phyloP scores from a whole-genome alignment of 2,888 invertebrate species.

The Furcula furcula region DNA sequence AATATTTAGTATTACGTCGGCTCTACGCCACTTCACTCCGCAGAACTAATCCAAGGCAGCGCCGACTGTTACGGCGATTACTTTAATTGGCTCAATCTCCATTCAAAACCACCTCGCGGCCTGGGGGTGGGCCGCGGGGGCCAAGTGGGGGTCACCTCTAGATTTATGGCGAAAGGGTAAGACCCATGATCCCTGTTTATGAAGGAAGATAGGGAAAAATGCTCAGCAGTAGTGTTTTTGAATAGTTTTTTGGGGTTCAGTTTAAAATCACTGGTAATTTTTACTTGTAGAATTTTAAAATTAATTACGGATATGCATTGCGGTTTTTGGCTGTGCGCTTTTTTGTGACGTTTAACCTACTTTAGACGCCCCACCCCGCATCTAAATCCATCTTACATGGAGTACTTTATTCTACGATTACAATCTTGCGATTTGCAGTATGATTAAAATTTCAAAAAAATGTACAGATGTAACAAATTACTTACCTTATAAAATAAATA shows the following conservation, averaged over 20 bases:
- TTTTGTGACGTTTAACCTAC: too few relatives aligned
- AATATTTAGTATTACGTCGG: conserved; percentile 14
- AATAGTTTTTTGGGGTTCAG: conserved; percentile 37
- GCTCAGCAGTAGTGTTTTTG: conserved; percentile 24
- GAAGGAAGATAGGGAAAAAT: conserved; percentile 77
- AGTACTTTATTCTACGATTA: too few relatives aligned
- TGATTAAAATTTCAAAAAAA: too few relatives aligned
- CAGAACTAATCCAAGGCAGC: conserved; percentile 85
- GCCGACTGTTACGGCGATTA: conserved; percentile 86
- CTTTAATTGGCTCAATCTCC: conserved; percentile 86
- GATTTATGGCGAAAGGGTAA: conserved; percentile 80
- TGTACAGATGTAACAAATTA: too few relatives aligned
- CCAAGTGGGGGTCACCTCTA: conserved; percentile 49
- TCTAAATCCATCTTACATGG: too few relatives aligned
- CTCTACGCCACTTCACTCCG: conserved; percentile 46
- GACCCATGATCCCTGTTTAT: conserved; percentile 79
- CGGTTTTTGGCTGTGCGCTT: too few relatives aligned
- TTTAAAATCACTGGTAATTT: too few relatives aligned
- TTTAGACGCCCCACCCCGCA: too few relatives aligned
- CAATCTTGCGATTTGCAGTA: too few relatives aligned
- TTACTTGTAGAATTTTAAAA: too few relatives aligned
- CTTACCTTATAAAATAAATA: too few relatives aligned
- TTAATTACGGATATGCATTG: too few relatives aligned
- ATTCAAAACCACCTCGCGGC: conserved; percentile 81
- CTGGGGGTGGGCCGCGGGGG: conserved; percentile 25